phyloP scores from a whole-genome alignment of 2,797 vertebrate species.

The Scleropages formosus region DNA sequence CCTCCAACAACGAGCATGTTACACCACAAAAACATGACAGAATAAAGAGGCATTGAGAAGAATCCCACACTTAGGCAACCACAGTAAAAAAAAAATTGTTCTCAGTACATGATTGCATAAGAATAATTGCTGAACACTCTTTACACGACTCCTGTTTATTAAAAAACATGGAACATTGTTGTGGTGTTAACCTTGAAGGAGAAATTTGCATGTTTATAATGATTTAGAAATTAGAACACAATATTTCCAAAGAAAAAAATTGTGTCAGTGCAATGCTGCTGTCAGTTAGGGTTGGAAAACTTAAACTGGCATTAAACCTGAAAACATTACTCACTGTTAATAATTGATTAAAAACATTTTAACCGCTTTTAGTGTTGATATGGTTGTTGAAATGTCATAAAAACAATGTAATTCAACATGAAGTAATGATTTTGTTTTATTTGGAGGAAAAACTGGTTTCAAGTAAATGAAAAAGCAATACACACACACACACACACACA shows the following conservation, averaged over 20 bases:
- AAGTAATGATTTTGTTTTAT: too few species aligned
- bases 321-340: too few species aligned
- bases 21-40: not conserved
- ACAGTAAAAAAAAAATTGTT: not conserved
- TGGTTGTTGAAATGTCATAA: too few species aligned
- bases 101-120: not conserved
- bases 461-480: too few species aligned
- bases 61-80: not conserved
- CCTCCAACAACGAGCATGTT: not conserved
- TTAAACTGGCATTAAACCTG: too few species aligned
- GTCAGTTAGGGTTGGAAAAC: too few species aligned
- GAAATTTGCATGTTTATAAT: not conserved
- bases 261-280: not conserved
- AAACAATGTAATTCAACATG: too few species aligned
- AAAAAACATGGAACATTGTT: not conserved
- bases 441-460: too few species aligned
- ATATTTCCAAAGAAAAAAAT: slow-evolving; percentile 8
- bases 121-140: not conserved
- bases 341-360: too few species aligned
- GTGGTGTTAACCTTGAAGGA: slow-evolving; percentile 8
- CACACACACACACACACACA: too few species aligned
- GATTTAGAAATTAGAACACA: slow-evolving; percentile 1
- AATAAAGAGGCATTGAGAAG: not conserved
- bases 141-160: not conserved
- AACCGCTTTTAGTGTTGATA: too few species aligned